Evolutionary conservation across 1,140 invertebrate species (phyloP).

Genomic region (Drosophila dunni): DNA sequence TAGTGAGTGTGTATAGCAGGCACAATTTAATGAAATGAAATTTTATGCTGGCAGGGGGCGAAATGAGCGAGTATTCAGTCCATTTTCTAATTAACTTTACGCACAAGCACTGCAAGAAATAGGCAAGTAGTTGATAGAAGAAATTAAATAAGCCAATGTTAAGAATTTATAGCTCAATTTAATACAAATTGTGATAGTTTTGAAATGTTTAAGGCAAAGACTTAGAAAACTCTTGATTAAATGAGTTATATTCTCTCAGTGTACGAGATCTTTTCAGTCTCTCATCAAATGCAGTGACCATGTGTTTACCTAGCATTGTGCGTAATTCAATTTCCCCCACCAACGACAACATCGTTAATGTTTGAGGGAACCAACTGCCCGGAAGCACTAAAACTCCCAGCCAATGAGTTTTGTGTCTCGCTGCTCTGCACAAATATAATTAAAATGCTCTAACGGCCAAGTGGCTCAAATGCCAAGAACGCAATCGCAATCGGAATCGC

Average conservation of each 20-base stretch:
- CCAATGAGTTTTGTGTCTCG: conserved; percentile 39
- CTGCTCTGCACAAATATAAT: conserved; percentile 79
- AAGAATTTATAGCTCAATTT: too few species aligned
- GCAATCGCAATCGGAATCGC: conserved; percentile 24
- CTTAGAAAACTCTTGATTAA: neutral
- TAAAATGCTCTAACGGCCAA: conserved; percentile 66
- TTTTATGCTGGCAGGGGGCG: neutral
- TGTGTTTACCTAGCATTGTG: conserved; percentile 71
- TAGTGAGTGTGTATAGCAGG: neutral
- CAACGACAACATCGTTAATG: neutral
- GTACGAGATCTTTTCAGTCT: neutral
- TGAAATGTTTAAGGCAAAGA: neutral
- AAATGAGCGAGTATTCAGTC: conserved; percentile 45
- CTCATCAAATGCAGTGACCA: conserved; percentile 40
- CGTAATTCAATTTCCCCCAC: conserved; percentile 67
- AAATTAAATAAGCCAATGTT: neutral
- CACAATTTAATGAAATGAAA: conserved; percentile 17
- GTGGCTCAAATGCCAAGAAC: conserved; percentile 46
- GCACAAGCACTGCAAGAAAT: conserved; percentile 14
- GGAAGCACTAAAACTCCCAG: conserved; percentile 68
- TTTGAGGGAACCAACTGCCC: conserved; percentile 55
- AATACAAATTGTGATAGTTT: too few species aligned
- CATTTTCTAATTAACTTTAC: conserved; percentile 68
- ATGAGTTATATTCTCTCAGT: too few species aligned
- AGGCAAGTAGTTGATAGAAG: conserved; percentile 12